Conservation (phyloP, 2,113 vertebrate genomes). For the Platanista minor region DNA sequence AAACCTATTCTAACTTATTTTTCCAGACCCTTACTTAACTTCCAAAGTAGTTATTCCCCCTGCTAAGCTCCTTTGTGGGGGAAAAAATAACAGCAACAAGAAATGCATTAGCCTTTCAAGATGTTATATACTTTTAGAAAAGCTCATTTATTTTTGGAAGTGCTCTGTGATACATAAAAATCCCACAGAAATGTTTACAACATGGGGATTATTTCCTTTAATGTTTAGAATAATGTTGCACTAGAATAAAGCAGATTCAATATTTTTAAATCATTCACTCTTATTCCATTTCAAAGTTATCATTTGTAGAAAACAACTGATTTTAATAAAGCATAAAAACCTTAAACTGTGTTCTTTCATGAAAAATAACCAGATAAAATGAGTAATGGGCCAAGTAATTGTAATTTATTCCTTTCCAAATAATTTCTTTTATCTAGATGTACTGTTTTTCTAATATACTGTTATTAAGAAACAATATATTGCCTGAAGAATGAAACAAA, state of each 20-base stretch:
- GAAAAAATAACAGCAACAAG: background rate
- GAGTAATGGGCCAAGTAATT: background rate
- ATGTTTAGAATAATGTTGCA: background rate
- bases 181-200: background rate
- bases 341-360: background rate
- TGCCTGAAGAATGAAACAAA: background rate
- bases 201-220: background rate
- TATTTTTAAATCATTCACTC: background rate
- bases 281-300: background rate
- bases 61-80: background rate
- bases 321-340: background rate
- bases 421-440: background rate
- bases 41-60: background rate
- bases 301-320: background rate
- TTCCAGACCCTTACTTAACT: background rate
- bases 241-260: background rate
- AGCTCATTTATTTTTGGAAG: background rate
- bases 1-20: background rate
- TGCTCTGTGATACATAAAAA: background rate
- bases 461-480: background rate
- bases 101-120: background rate
- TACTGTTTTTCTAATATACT: background rate
- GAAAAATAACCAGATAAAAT: background rate
- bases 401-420: background rate
- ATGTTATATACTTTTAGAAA: background rate